Evolutionary conservation across 2,113 vertebrate species (phyloP), one percentile per base, ranked within the genome.

Genomic region (Pardalotus punctatus): DNA sequence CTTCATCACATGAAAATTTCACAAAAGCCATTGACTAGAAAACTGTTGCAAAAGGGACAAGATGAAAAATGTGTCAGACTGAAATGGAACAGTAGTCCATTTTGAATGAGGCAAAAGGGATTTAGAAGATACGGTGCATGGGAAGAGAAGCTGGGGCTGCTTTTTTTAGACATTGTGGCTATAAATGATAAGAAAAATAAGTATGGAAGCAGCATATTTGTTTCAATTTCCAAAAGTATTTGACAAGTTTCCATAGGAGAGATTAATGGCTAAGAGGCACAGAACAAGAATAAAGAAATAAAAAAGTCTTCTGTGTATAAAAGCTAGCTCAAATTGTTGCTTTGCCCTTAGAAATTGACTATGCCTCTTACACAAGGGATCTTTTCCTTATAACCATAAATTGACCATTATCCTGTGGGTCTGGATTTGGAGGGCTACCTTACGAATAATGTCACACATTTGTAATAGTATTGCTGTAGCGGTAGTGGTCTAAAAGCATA

Each of bases 161-260:
- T 83, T 69, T 67, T 85, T 86, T 28, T 47, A 92, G 83, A 76
- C 69, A 88, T 43, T 72, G 33, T 35, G 25, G 40, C 40, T 93
- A 88, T 70, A 96, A 94, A 93, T 21, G 6, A 84, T 94, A 95
- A 88, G 87, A 87, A 90, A 93, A 91, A 38, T 77, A 95, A 88
- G 62, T 40, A 87, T 40, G 38, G 71, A 91, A 86, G 81, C 47
- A 84, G 74, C 17, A 62, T 57, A 94, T 96, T 95, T 96, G 54
- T 95, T 96, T 90, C 74, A 79, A 82, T 95, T 96, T 94, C 69
- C 36, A 60, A 56, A 94, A 71, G 45, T 35, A 94, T 79, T 77
- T 92, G 94, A 94, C 69, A 92, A 95, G 69, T 82, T 94, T 86
- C 77, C 61, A 85, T 29, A 88, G n/a, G 50, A 88, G 43, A 81